Conservation (phyloP, 2,113 vertebrate genomes). For the Odocoileus hemionus region DNA sequence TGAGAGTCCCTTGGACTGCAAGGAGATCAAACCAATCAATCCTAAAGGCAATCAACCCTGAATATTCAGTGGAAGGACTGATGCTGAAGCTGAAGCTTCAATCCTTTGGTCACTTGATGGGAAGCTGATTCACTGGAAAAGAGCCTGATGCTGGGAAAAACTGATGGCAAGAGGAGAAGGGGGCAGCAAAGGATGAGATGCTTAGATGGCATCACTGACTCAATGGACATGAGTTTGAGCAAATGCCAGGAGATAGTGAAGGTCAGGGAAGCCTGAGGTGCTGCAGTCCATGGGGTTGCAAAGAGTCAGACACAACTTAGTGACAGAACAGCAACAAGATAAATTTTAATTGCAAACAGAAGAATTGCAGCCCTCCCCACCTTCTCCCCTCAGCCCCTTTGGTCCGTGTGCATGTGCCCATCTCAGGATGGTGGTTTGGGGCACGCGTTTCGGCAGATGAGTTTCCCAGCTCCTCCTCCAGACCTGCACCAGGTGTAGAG, state of each 20-base stretch:
- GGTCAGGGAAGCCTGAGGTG: not conserved
- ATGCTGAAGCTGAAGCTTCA: too few species aligned
- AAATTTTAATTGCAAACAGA: not conserved
- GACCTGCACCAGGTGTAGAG: fast-evolving
- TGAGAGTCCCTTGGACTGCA: not conserved
- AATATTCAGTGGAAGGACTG: too few species aligned
- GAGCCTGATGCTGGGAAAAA: not conserved
- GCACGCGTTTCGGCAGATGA: fast-evolving
- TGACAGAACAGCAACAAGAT: fast-evolving
- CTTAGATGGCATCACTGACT: not conserved
- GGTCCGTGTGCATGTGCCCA: fast-evolving
- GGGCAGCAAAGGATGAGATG: not conserved
- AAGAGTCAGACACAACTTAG: not conserved
- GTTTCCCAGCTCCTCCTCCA: too few species aligned
- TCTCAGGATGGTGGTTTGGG: not conserved
- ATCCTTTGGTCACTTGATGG: too few species aligned
- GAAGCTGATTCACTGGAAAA: not conserved
- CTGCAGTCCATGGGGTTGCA: not conserved
- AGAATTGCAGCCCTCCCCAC: fast-evolving
- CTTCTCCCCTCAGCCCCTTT: too few species aligned
- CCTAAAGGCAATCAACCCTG: too few species aligned
- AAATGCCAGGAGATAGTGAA: not conserved
- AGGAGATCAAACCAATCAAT: not conserved
- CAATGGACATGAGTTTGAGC: not conserved
- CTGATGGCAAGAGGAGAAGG: not conserved